Evolutionary conservation across 2,113 vertebrate genomes (phyloP), one percentile per base, ranked within the genome.

Genomic region (Ursus arctos): DNA sequence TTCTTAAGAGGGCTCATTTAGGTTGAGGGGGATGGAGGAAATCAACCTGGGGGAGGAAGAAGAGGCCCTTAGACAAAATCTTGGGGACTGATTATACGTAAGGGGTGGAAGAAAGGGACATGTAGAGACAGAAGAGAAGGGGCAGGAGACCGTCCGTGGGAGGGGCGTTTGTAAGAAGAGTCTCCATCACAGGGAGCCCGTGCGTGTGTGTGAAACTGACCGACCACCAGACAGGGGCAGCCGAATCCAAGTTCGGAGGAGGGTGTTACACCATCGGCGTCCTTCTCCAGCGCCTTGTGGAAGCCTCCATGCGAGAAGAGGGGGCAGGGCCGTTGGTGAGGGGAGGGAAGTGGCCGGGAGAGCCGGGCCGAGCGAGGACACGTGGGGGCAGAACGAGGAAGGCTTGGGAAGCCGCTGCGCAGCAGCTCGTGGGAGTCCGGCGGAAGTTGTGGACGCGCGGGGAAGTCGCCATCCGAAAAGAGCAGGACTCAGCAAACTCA

Each of bases 131-230:
- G 31, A 33, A 63, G 61, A 63, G 61, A 43, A 69, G 16, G 21
- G 55, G 4, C 9, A 80, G 24, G 76, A 81, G 71, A 19, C 21
- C 10, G 24, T 13, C 53, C 53, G 11, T 61, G 59, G 49, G 33
- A 43, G 31, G 88, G 71, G 51, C 28, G 33, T 63, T 55, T 31
- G 10, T 36, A 15, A 91, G 71, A n/a, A 72, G 7, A 79, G 16
- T 2, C 19, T 31, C 13, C 0, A 1, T 67, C 63, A 0, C 51
- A 40, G 49, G 3, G 61, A 67, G 12, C 31, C 19, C 4, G 0
- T 2, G 1, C 1, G 4, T 13, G 9, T 85, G 28, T 83, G 22
- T 31, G 59, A 13, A 16, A 14, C 80, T 71, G 71, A 19, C 1
- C 69, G 65, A 61, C 59, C 59, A 49, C 74, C 51, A 14, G 2